phyloP scores from a whole-genome alignment of 2,888 invertebrate species.

The Fissipunctia ypsillon region DNA sequence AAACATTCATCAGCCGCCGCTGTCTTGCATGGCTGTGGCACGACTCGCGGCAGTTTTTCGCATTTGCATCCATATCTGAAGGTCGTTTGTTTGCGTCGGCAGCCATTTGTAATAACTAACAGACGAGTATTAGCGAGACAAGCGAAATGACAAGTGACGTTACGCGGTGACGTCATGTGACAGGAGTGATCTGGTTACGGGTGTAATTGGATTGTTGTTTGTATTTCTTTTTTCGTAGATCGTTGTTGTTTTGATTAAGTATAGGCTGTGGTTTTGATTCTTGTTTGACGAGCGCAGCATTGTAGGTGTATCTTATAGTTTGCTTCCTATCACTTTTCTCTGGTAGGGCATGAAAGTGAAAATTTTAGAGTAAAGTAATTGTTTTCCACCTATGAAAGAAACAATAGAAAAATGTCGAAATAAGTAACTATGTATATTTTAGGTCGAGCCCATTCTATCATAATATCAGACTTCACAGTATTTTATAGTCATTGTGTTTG shows the following conservation, averaged over 20 bases:
- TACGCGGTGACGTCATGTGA: slow-evolving; percentile 18
- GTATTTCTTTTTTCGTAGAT: slow-evolving; percentile 21
- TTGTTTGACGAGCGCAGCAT: neutral
- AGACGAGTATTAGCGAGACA: slow-evolving; percentile 36
- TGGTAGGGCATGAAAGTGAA: neutral
- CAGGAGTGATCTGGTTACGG: slow-evolving; percentile 15
- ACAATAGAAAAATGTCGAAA: neutral
- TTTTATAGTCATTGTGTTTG: neutral
- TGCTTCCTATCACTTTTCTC: neutral
- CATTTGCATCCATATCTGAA: slow-evolving; percentile 62
- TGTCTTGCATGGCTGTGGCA: slow-evolving; percentile 26
- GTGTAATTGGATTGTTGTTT: slow-evolving; percentile 31
- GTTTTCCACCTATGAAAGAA: neutral
- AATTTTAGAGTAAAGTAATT: neutral
- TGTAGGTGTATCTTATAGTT: neutral
- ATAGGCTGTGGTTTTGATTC: neutral
- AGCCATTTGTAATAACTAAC: slow-evolving; percentile 49
- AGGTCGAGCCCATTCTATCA: neutral
- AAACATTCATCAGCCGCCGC: slow-evolving; percentile 45
- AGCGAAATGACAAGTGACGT: slow-evolving; percentile 6
- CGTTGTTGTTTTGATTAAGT: neutral
- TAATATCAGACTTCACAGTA: neutral
- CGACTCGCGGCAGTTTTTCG: slow-evolving; percentile 47
- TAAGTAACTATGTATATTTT: slow-evolving; percentile 2
- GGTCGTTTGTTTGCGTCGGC: slow-evolving; percentile 46